Evolutionary conservation across 2,888 invertebrate genomes (phyloP), one percentile per base, ranked within the genome.

Genomic region (Loripinus fragilis): DNA sequence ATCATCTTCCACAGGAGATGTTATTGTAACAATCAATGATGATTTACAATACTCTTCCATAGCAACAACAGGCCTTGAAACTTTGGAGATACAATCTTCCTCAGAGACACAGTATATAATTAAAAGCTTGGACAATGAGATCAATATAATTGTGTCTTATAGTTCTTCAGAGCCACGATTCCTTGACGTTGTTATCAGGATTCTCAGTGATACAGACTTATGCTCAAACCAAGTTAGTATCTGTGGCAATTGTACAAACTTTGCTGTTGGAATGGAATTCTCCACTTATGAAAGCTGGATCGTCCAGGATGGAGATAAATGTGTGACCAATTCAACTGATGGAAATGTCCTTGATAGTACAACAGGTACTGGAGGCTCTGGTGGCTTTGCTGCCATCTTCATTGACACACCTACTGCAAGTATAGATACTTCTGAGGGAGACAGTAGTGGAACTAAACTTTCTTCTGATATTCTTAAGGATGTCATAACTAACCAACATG

Each of bases 401-500:
- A 12, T 38, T 38, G 38, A 12, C 5, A 38, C n/a, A n/a, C n/a
- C n/a, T n/a, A n/a, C n/a, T n/a, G n/a, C 5, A 8, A 12, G 38
- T 12, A n/a, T n/a, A n/a, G 12, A 5, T 38, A 38, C 7, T 38
- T 38, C 38, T 38, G 28, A 25, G 5, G 30, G 33, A 20, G 33
- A 33, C 2, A 33, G 10, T 2, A 28, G 60, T 20, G 60, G 33
- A 33, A 20, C 60, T 28, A 17, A 33, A 2, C 7, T 38, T 38
- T 28, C 28, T 28, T 12, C 60, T 28, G 60, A 60, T 60, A 20
- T 60, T 17, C 60, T 60, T 3, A 33, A 30, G 15, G 33, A 33
- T 60, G 33, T 60, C 28, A 60, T 60, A 60, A 60, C 60, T 28
- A 60, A 60, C 33, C 33, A 33, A 5, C 33, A 30, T 33, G 60